Evolutionary conservation across 2,113 vertebrate genomes (phyloP).

Genomic region (Caranx ignobilis): DNA sequence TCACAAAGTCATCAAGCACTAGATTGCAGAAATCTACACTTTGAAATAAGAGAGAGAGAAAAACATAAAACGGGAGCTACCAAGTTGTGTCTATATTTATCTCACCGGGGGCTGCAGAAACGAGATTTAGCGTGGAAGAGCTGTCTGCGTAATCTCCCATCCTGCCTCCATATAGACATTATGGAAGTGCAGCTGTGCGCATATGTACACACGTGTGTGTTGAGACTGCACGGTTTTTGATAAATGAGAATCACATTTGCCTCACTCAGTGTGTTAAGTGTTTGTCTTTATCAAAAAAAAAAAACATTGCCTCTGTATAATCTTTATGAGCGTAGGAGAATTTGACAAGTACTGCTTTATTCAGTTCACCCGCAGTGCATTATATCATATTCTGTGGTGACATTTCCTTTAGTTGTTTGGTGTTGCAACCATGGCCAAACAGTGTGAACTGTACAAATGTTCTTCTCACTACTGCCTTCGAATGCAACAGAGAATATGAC

Average conservation of each 20-base stretch:
- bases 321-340: not conserved
- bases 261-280: not conserved
- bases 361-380: not conserved
- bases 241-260: not conserved
- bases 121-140: conserved; percentile 60
- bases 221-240: not conserved
- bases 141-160: conserved; percentile 53
- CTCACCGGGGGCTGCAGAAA: conserved; percentile 63
- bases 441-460: not conserved
- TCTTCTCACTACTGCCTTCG: not conserved
- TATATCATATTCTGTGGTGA: conserved; percentile 1
- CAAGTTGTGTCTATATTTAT: conserved; percentile 74
- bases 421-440: not conserved
- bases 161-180: conserved; percentile 43
- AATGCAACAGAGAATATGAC: conserved; percentile 9
- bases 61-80: conserved; percentile 39
- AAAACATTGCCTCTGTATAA: not conserved
- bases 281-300: conserved; percentile 6
- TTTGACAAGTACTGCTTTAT: not conserved
- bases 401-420: conserved; percentile 3
- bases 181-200: conserved; percentile 2
- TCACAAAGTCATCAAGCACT: conserved; percentile 37
- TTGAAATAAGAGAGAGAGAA: conserved; percentile 40
- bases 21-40: conserved; percentile 38
- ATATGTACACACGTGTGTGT: conserved; percentile 4